Conservation (phyloP, 1,140 invertebrate species). For the Helicoverpa zea region DNA sequence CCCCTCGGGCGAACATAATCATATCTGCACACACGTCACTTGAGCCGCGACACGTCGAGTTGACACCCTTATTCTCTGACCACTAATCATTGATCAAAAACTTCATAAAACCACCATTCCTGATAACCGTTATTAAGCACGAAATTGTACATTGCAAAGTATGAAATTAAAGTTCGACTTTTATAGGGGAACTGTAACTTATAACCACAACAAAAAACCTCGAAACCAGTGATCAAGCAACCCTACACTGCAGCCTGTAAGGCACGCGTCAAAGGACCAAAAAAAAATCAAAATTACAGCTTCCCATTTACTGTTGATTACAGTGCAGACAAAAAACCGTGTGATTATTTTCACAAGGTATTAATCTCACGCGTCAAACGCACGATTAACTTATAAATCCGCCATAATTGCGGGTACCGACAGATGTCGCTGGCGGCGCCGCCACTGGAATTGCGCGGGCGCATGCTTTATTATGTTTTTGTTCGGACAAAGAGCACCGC, state of each 20-base stretch:
- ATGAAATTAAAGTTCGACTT: constrained; percentile 20
- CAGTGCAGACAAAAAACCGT: constrained; percentile 51
- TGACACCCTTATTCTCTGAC: constrained; percentile 67
- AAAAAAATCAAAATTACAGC: constrained; percentile 59
- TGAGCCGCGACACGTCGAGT: constrained; percentile 57
- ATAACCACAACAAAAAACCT: constrained; percentile 79
- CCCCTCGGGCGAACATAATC: constrained; percentile 67
- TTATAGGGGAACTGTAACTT: constrained; percentile 65
- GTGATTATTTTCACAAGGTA: constrained; percentile 59
- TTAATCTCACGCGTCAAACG: constrained; percentile 52
- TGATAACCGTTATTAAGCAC: constrained; percentile 44
- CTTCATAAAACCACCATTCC: constrained; percentile 43
- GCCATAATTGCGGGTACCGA: constrained; percentile 55
- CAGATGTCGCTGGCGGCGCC: constrained; percentile 63
- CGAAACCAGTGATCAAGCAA: constrained; percentile 67
- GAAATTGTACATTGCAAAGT: constrained; percentile 28
- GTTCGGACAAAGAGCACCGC: constrained; percentile 51
- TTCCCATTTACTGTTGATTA: constrained; percentile 54
- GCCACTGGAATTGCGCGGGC: constrained; percentile 58
- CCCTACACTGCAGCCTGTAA: constrained; percentile 57
- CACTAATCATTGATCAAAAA: constrained; percentile 66
- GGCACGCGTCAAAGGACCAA: constrained; percentile 56
- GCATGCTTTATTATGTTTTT: constrained; percentile 53
- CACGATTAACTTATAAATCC: constrained; percentile 63
- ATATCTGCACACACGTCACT: constrained; percentile 75